A percentile compares a stretch with the other conserved stretches of the same genome.
Evolutionary conservation across 2,113 vertebrate genomes (phyloP).

Genomic region (Amblyopsis rosae): DNA sequence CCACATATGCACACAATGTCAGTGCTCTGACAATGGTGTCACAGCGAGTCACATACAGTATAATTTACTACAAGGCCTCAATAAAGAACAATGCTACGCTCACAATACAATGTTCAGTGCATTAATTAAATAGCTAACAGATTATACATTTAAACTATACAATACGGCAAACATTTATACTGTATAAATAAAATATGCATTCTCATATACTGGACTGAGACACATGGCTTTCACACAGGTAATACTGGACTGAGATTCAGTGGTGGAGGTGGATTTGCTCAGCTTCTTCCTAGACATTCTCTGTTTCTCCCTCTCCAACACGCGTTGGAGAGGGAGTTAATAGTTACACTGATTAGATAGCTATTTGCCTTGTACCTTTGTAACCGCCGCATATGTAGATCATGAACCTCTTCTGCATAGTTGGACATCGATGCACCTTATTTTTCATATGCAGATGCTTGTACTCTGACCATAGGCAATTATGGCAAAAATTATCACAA

Average conservation of each 20-base stretch:
- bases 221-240: too few relatives aligned
- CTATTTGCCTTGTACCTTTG: constrained; percentile 58
- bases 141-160: neutral
- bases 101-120: neutral
- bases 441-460: constrained; percentile 20
- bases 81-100: neutral
- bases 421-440: constrained; percentile 6
- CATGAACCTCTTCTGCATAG: constrained; percentile 62
- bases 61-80: neutral
- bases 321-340: too few relatives aligned
- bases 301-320: constrained; percentile 41
- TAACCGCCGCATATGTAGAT: constrained; percentile 73
- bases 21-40: neutral
- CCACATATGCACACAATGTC: constrained; percentile 7
- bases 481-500: too few relatives aligned
- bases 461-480: neutral
- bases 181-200: neutral
- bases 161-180: too few relatives aligned
- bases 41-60: neutral
- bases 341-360: neutral
- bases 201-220: neutral
- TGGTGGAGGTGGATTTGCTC: neutral
- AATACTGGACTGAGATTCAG: constrained; percentile 31
- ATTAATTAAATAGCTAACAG: neutral
- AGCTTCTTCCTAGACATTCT: constrained; percentile 42